phyloP scores from a whole-genome alignment of 1,140 invertebrate genomes.

The Drosophila busckii region DNA sequence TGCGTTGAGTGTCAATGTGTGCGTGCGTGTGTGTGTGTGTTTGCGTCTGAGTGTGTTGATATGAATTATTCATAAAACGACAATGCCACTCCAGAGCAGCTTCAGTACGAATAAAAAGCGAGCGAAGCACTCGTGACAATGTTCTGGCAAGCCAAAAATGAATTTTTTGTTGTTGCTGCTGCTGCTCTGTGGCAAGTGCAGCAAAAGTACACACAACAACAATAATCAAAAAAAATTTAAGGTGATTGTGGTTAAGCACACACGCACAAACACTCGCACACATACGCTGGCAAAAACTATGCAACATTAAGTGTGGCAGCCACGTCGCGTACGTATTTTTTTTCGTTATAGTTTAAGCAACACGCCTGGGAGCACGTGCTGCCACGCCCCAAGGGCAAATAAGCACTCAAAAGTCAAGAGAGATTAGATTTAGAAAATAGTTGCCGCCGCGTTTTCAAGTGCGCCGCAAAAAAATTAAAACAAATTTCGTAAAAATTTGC shows the following conservation, averaged over 20 bases:
- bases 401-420: too few relatives aligned
- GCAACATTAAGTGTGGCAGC: too few relatives aligned
- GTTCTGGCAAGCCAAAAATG: slow-evolving; percentile 30
- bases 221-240: slow-evolving; percentile 19
- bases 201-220: slow-evolving; percentile 40
- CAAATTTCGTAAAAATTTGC: too few relatives aligned
- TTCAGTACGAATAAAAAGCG: slow-evolving; percentile 60
- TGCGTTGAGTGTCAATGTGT: slow-evolving; percentile 58
- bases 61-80: slow-evolving; percentile 76
- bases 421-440: too few relatives aligned
- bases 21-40: slow-evolving; percentile 1
- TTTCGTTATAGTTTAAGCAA: too few relatives aligned
- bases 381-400: too few relatives aligned
- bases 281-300: neutral
- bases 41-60: slow-evolving; percentile 47
- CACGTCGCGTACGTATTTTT: too few relatives aligned
- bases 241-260: slow-evolving; percentile 16
- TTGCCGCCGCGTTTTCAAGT: too few relatives aligned
- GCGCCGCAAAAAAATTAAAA: too few relatives aligned
- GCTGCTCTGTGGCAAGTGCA: slow-evolving; percentile 15
- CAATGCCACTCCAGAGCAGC: slow-evolving; percentile 58
- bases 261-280: neutral
- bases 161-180: slow-evolving; percentile 4
- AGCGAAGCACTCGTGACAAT: slow-evolving; percentile 47
- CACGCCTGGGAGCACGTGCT: too few relatives aligned